These are phyloP conservation scores for Fratercula arctica DNA, from an alignment of 2,797 vertebrate species.

Conservation along the genomic window DNA sequence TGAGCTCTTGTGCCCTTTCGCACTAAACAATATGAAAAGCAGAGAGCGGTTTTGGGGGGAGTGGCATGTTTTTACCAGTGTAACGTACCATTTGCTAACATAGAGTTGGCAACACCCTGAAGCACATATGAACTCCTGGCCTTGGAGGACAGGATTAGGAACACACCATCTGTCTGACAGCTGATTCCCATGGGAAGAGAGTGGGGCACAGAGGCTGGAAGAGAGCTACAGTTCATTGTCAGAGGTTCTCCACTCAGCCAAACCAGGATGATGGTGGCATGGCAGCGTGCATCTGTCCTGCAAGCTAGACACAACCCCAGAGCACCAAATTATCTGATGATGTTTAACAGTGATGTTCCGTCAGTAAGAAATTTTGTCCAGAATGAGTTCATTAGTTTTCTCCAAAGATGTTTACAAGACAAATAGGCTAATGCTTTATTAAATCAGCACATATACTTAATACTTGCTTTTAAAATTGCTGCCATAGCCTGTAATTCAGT, in stretches of 20 bases:
- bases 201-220: background rate
- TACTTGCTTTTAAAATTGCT: background rate
- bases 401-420: background rate
- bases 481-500: background rate
- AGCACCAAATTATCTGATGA: background rate
- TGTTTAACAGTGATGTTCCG: background rate
- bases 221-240: background rate
- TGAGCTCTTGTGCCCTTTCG: background rate
- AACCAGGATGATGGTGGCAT: background rate
- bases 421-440: background rate
- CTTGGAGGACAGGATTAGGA: background rate
- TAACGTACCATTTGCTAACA: background rate
- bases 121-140: background rate
- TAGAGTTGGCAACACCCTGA: background rate
- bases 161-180: background rate
- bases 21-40: background rate
- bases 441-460: background rate
- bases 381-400: background rate
- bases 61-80: background rate
- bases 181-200: background rate
- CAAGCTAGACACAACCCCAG: background rate
- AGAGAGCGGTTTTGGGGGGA: fast-evolving
- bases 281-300: background rate
- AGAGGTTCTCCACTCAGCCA: background rate
- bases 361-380: background rate